Conservation (phyloP, 2,113 vertebrate species). For the Leucosticte australis region DNA sequence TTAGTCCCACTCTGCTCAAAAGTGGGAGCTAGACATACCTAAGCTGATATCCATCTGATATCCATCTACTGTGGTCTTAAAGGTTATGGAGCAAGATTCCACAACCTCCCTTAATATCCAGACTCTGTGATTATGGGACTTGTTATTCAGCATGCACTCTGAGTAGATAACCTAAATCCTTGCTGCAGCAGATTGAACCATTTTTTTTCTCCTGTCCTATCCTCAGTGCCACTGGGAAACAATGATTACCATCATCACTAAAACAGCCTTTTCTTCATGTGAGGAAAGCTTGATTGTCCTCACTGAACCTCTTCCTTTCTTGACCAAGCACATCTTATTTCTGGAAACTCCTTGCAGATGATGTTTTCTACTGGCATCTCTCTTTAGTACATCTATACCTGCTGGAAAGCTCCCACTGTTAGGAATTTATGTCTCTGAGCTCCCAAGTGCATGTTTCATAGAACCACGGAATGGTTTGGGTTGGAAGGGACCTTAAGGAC, state of each 20-base stretch:
- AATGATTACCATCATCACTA: background rate
- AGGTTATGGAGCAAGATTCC: background rate
- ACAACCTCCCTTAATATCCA: background rate
- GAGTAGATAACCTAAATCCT: background rate
- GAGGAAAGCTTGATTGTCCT: background rate
- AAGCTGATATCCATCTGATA: background rate
- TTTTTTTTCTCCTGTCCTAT: rapidly evolving
- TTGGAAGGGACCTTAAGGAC: background rate
- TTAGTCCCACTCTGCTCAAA: background rate
- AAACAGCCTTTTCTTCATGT: background rate
- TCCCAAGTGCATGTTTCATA: background rate
- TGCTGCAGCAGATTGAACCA: background rate
- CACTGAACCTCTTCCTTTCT: background rate
- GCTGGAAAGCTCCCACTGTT: background rate
- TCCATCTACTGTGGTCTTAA: background rate
- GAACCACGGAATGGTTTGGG: background rate
- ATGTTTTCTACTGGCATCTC: background rate
- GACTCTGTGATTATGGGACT: background rate
- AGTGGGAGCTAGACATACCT: background rate
- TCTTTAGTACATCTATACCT: background rate
- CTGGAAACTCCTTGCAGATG: background rate
- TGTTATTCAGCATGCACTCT: background rate
- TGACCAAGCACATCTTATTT: background rate
- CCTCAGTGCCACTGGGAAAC: background rate
- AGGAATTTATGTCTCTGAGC: background rate